Evolutionary conservation across 2,888 invertebrate genomes (phyloP), one percentile per base, ranked within the genome.

Genomic region (Fabriciana adippe): DNA sequence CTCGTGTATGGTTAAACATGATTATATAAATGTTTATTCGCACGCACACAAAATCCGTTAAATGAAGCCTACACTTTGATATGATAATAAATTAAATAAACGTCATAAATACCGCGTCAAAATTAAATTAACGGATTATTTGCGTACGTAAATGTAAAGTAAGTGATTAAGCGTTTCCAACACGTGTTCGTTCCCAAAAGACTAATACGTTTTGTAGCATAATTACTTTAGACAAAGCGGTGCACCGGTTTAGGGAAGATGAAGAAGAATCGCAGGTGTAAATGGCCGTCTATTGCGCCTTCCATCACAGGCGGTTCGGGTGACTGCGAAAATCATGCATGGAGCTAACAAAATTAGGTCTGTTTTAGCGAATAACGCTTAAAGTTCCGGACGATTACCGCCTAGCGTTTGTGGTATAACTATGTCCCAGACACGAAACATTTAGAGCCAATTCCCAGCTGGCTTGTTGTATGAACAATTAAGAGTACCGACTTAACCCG

Each of bases 181-280:
- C 89, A 87, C 87, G 85, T 88, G 87, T 87, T 85, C 81, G 80
- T 84, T 91, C 91, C 90, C 90, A 87, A 89, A 90, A 90, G 90
- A 89, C 90, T 90, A 91, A 91, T 90, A 88, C 85, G 86, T 90
- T 90, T 88, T 88, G 84, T 87, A 84, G 86, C 85, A 88, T 92
- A 91, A 92, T 92, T 91, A 89, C 87, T 89, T 90, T 87, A 88
- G 87, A 87, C 85, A 88, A 89, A 91, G 80, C 83, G 87, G 85
- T 76, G 84, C 82, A 85, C 87, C 90, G 83, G 87, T 88, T 91
- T 87, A 88, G 87, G 86, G 87, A 88, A 90, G 90, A 91, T 88
- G 89, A 89, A 92, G 91, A 90, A 90, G 90, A 90, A 90, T 90
- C 87, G 87, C 89, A 91, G 90, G 90, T 90, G 90, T 90, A 89